These are phyloP conservation scores for Quadroppia sp. DNA, from an alignment of 2,888 invertebrate genomes.

Conservation along the genomic window DNA sequence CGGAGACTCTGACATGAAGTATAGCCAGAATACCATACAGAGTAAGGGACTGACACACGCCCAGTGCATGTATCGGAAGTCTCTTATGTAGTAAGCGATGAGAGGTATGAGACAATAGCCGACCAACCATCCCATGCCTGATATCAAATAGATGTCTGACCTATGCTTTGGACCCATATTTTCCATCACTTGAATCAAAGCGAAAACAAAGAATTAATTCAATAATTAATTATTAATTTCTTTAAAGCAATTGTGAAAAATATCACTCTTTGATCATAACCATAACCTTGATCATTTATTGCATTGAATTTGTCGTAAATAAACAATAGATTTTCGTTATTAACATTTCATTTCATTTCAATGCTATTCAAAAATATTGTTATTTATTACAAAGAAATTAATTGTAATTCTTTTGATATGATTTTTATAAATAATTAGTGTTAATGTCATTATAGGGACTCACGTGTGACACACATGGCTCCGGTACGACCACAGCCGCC, in stretches of 20 bases:
- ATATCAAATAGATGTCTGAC: conserved; percentile 5
- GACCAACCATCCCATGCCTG: conserved; percentile 38
- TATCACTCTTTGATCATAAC: no score
- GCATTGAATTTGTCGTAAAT: no score
- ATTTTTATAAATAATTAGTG: no score
- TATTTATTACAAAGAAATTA: no score
- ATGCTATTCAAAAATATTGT: no score
- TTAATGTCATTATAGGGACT: no score
- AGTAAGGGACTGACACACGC: not conserved
- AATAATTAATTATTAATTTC: conserved; percentile 2
- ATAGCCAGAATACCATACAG: conserved; percentile 24
- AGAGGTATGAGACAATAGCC: conserved; percentile 37
- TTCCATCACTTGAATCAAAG: not conserved
- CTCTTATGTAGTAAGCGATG: conserved; percentile 23
- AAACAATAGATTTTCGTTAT: no score
- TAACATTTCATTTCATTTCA: no score
- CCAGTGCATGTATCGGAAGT: conserved; percentile 34
- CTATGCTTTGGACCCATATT: conserved; percentile 28
- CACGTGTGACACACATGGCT: not conserved
- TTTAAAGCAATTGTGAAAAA: no score
- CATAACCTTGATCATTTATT: no score
- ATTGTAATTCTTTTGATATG: no score
- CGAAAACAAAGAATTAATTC: not conserved
- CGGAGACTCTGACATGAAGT: conserved; percentile 38
- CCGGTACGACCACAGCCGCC: conserved; percentile 12